Percentiles rank a stretch among this genome's conserved stretches.
Conservation (phyloP, 2,888 invertebrate genomes). For the Machimus rusticus region DNA sequence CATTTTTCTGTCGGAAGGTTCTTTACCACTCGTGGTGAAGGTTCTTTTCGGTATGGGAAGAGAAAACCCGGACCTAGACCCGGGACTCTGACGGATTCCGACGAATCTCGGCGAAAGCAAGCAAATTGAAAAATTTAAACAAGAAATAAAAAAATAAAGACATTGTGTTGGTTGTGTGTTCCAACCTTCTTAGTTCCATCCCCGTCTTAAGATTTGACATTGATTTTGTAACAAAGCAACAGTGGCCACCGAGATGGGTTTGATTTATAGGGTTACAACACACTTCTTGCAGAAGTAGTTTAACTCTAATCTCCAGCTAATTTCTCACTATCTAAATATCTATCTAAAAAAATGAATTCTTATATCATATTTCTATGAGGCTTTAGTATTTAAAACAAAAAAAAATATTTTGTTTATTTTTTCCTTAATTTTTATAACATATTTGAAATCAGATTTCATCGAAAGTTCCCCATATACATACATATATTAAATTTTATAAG, state of each 20-base stretch:
- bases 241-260: neutral
- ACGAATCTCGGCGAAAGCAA: neutral
- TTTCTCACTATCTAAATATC: too few species aligned
- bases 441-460: too few species aligned
- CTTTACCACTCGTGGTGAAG: neutral
- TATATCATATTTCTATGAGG: too few species aligned
- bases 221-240: conserved; percentile 18
- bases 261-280: neutral
- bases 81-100: neutral
- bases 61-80: neutral
- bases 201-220: neutral
- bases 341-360: too few species aligned
- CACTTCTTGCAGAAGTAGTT: too few species aligned
- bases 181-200: neutral
- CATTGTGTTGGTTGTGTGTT: too few species aligned
- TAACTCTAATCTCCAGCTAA: too few species aligned
- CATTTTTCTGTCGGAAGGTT: neutral
- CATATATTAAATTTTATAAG: too few species aligned
- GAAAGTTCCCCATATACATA: too few species aligned
- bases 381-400: too few species aligned
- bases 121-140: neutral
- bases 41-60: neutral
- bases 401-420: too few species aligned
- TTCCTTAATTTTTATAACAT: too few species aligned
- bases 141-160: neutral